A percentile compares a stretch with the other conserved stretches of the same genome.
Evolutionary conservation across 2,888 invertebrate genomes (phyloP).

Genomic region (Harpalus rubripes): DNA sequence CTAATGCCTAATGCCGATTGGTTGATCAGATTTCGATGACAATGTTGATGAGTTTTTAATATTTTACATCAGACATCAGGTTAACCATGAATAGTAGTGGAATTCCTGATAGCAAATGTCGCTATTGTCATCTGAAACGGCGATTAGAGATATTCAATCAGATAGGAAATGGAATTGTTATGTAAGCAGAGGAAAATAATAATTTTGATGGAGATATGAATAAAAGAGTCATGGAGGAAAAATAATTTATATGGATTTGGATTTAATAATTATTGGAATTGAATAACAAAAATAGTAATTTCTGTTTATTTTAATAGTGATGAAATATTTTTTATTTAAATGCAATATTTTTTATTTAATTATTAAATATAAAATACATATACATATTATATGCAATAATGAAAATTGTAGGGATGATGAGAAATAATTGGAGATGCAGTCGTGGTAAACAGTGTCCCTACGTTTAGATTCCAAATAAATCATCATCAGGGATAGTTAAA

Average conservation of each 20-base stretch:
- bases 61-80: conserved; percentile 51
- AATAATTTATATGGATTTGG: neutral
- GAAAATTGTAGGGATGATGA: no score
- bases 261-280: neutral
- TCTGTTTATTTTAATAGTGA: no score
- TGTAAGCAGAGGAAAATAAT: neutral
- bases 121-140: conserved; percentile 12
- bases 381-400: no score
- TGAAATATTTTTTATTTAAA: no score
- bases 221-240: neutral
- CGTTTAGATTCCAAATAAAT: no score
- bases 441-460: no score
- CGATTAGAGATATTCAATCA: conserved; percentile 20
- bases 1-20: conserved; percentile 40
- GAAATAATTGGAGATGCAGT: no score
- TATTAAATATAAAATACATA: no score
- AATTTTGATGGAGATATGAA: neutral
- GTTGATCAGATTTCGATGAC: conserved; percentile 51
- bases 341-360: no score
- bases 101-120: conserved; percentile 26
- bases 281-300: neutral
- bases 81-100: conserved; percentile 45
- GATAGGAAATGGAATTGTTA: neutral
- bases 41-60: conserved; percentile 61
- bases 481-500: no score